Percentiles rank a stretch among this genome's conserved stretches.
Evolutionary conservation across 2,113 vertebrate genomes (phyloP).

Genomic region (Cynopterus brachyotis): DNA sequence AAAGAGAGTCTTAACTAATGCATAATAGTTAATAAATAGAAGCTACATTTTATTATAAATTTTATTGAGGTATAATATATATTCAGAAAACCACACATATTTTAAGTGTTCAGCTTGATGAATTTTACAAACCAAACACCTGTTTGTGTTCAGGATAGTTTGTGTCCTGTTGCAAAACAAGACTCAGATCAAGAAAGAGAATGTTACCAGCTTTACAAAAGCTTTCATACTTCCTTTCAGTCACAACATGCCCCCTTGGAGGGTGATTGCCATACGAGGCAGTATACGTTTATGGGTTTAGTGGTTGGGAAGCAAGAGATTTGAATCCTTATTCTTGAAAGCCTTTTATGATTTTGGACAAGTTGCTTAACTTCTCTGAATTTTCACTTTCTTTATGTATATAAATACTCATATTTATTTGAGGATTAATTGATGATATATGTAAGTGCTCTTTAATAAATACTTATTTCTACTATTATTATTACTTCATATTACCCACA

Average conservation of each 20-base stretch:
- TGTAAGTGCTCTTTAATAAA: not conserved
- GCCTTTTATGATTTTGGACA: not conserved
- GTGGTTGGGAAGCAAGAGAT: not conserved
- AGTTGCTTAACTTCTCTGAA: not conserved
- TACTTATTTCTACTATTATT: not conserved
- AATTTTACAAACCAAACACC: not conserved
- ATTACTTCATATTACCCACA: not conserved
- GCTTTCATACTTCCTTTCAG: not conserved
- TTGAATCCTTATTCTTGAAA: constrained; percentile 11
- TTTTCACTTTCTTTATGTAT: not conserved
- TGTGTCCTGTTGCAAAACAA: not conserved
- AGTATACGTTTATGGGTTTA: not conserved
- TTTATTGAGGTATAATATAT: not conserved
- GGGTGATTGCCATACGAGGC: not conserved
- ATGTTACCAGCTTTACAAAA: not conserved
- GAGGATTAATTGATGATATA: not conserved
- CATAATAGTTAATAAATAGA: no score
- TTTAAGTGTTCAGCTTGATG: not conserved
- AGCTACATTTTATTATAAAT: not conserved
- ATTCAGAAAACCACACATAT: not conserved
- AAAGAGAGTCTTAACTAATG: not conserved
- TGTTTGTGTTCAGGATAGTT: not conserved
- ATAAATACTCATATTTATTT: not conserved
- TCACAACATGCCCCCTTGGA: not conserved
- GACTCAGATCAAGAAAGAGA: not conserved